Evolutionary conservation across 1,140 invertebrate species (phyloP).

Genomic region (Mesaphorura yosii): DNA sequence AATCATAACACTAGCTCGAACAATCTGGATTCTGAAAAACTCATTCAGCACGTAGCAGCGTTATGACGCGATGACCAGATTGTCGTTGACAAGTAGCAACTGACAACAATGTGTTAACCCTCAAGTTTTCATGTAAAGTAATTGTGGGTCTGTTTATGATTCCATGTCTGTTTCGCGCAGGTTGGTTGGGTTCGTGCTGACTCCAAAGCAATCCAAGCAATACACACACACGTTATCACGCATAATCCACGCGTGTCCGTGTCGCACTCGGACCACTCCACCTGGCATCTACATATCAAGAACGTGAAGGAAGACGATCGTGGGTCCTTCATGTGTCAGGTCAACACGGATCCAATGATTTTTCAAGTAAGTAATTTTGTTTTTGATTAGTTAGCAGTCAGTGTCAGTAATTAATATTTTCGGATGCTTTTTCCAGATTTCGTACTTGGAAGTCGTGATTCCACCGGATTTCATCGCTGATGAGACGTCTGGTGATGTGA

Average conservation of each 20-base stretch:
- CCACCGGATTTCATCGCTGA: conserved; percentile 62
- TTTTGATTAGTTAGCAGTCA: not conserved
- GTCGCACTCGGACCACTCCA: conserved; percentile 33
- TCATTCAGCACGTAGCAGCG: too few relatives aligned
- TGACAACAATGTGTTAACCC: not conserved
- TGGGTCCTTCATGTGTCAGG: conserved; percentile 39
- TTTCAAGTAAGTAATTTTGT: conserved; percentile 33
- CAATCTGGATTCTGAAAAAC: too few relatives aligned
- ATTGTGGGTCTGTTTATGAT: not conserved
- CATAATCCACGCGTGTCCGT: conserved; percentile 35
- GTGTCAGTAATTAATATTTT: not conserved
- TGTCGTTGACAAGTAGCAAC: not conserved
- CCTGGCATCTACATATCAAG: conserved; percentile 36
- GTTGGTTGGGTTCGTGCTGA: conserved; percentile 41
- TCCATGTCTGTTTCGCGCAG: conserved; percentile 25
- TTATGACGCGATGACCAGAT: not conserved
- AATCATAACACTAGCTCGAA: too few relatives aligned
- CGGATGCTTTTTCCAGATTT: conserved; percentile 46
- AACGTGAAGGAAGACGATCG: conserved; percentile 36
- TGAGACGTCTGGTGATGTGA: conserved; percentile 55
- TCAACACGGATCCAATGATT: conserved; percentile 41
- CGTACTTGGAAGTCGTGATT: conserved; percentile 66
- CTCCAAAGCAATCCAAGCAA: conserved; percentile 38
- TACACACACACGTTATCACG: conserved; percentile 39
- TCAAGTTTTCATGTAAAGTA: not conserved